Percentiles rank a stretch among this genome's conserved stretches.
phyloP scores from a whole-genome alignment of 2,888 invertebrate species.

The Lepidonotus clava region DNA sequence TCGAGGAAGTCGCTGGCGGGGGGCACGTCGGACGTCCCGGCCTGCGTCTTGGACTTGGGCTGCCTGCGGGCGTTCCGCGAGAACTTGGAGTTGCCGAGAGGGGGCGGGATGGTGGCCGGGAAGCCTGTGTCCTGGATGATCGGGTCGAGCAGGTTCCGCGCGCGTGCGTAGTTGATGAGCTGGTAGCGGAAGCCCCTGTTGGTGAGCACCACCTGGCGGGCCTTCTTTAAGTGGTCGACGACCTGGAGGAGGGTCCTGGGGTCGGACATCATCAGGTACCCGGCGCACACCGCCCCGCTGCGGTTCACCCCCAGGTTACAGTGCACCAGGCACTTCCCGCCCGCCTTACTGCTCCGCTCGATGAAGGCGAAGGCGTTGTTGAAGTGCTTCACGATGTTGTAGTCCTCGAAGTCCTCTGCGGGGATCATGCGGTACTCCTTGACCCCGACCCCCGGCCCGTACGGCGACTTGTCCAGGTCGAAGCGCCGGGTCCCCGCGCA shows the following conservation, averaged over 20 bases:
- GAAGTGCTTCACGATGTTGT: slow-evolving; percentile 65
- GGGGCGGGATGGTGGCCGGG: slow-evolving; percentile 28
- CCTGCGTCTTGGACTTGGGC: neutral
- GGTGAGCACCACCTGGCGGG: slow-evolving; percentile 61
- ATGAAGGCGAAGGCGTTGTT: slow-evolving; percentile 64
- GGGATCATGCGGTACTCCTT: slow-evolving; percentile 64
- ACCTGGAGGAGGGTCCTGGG: slow-evolving; percentile 62
- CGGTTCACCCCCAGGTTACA: slow-evolving; percentile 67
- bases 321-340: slow-evolving; percentile 65
- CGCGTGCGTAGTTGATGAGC: slow-evolving; percentile 63
- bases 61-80: neutral
- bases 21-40: neutral
- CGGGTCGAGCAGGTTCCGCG: slow-evolving; percentile 61
- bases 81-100: slow-evolving; percentile 41
- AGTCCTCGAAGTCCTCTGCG: slow-evolving; percentile 66
- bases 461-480: slow-evolving; percentile 63
- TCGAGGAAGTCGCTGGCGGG: slow-evolving; percentile 27
- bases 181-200: slow-evolving; percentile 66
- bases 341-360: slow-evolving; percentile 58
- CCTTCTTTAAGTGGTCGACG: slow-evolving; percentile 60
- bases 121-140: neutral
- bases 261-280: slow-evolving; percentile 64
- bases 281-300: slow-evolving; percentile 66
- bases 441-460: slow-evolving; percentile 59
- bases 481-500: slow-evolving; percentile 63